These are phyloP conservation scores for Sebastes cheni DNA, from an alignment of 2,797 vertebrate genomes.

Conservation along the genomic window DNA sequence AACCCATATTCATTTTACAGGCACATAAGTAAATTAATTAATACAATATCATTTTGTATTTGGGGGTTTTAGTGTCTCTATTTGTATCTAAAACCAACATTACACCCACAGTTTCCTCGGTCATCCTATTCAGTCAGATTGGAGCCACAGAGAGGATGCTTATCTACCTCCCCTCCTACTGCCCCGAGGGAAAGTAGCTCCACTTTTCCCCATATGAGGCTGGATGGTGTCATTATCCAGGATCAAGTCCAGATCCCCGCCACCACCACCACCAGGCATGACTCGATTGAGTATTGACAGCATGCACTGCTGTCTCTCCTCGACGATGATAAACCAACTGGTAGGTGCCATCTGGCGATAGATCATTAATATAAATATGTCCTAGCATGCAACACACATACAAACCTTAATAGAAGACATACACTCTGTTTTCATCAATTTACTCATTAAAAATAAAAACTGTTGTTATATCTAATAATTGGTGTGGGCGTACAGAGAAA, in stretches of 20 bases:
- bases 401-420: neutral
- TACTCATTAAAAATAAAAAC: neutral
- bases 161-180: constrained; percentile 45
- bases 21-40: too few species aligned
- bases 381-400: constrained; percentile 13
- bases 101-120: neutral
- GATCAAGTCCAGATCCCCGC: constrained; percentile 67
- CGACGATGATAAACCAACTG: constrained; percentile 52
- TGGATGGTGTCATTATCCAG: constrained; percentile 72
- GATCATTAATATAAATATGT: constrained; percentile 41
- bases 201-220: constrained; percentile 47
- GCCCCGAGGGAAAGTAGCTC: constrained; percentile 53
- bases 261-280: constrained; percentile 61
- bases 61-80: neutral
- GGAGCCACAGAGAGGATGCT: constrained; percentile 31
- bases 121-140: constrained; percentile 3
- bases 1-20: neutral
- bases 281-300: constrained; percentile 74
- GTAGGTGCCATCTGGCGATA: constrained; percentile 22
- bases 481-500: neutral
- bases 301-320: constrained; percentile 29
- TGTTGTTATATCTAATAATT: neutral
- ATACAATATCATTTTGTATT: neutral
- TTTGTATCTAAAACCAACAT: neutral
- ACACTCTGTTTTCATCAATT: neutral